Evolutionary conservation across 2,113 vertebrate genomes (phyloP).

Genomic region (Sylvietta virens): DNA sequence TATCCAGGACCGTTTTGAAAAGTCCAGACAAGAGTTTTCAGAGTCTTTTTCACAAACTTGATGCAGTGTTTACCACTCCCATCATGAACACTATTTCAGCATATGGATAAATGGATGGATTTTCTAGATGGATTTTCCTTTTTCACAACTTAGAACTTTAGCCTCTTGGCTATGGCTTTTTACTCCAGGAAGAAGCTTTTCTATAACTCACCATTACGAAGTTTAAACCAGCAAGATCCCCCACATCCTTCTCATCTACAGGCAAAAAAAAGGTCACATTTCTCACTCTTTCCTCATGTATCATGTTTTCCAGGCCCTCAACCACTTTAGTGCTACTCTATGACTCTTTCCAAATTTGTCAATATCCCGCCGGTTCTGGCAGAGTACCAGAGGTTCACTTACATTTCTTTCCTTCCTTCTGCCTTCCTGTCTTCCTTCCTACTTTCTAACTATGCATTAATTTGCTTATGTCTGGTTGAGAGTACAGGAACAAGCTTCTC

Average conservation of each 20-base stretch:
- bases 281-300: background rate
- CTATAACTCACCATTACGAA: background rate
- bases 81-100: background rate
- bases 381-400: background rate
- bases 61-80: background rate
- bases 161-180: background rate
- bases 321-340: background rate
- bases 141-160: background rate
- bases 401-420: background rate
- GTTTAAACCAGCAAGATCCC: background rate
- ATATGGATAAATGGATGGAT: background rate
- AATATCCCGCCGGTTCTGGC: background rate
- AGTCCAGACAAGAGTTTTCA: background rate
- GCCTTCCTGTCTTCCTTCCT: background rate
- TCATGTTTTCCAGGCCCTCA: background rate
- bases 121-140: background rate
- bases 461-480: background rate
- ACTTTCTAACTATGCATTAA: background rate
- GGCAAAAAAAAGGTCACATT: background rate
- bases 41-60: background rate
- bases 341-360: background rate
- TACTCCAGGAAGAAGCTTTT: background rate
- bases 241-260: background rate
- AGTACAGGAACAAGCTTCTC: background rate
- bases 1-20: background rate